Percentiles rank a stretch among this genome's conserved stretches.
Evolutionary conservation across 1,140 invertebrate species (phyloP).

Genomic region (Lepidostoma basale): DNA sequence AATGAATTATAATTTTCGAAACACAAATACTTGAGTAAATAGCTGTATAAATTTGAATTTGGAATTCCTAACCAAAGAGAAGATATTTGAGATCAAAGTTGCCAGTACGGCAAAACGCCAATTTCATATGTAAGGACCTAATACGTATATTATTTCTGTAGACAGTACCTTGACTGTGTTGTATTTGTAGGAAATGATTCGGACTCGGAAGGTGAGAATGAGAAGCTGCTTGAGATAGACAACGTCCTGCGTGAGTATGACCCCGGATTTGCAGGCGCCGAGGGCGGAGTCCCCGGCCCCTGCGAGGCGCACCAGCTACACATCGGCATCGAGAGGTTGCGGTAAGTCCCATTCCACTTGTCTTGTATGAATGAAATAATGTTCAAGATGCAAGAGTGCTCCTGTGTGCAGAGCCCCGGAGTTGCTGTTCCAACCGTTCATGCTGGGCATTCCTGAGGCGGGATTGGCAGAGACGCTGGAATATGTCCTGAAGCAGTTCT

Average conservation of each 20-base stretch:
- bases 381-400: conserved; percentile 25
- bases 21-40: background rate
- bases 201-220: conserved; percentile 90
- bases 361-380: background rate
- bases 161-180: conserved; percentile 12
- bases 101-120: no score
- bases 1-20: background rate
- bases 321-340: conserved; percentile 76
- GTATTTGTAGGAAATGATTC: conserved; percentile 73
- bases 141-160: background rate
- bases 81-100: no score
- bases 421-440: conserved; percentile 90
- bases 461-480: conserved; percentile 88
- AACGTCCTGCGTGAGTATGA: conserved; percentile 84
- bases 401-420: conserved; percentile 77
- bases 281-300: conserved; percentile 50
- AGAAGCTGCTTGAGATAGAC: conserved; percentile 85
- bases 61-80: no score
- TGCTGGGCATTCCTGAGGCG: conserved; percentile 85
- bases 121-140: background rate
- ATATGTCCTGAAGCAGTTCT: conserved; percentile 83
- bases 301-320: conserved; percentile 88
- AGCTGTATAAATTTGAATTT: background rate
- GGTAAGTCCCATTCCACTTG: conserved; percentile 44
- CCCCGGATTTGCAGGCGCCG: conserved; percentile 68